Conservation (phyloP, 1,140 invertebrate species). For the Aphaenogaster rudis region DNA sequence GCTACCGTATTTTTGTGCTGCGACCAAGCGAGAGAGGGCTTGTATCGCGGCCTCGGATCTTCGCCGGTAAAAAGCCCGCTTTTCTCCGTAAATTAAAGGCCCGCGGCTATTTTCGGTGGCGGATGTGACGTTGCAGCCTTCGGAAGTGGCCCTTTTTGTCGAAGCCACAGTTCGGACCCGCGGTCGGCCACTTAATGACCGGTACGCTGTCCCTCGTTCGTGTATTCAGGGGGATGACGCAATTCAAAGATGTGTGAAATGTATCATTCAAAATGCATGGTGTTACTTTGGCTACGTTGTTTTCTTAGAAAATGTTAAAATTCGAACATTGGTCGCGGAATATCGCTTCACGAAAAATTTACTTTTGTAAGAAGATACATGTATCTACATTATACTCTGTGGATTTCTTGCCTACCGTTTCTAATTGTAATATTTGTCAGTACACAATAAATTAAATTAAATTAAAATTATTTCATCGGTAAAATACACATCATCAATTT, state of each 20-base stretch:
- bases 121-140: constrained; percentile 79
- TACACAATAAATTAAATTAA: no score
- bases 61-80: constrained; percentile 72
- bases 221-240: constrained; percentile 47
- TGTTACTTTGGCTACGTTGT: not conserved
- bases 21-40: constrained; percentile 32
- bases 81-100: constrained; percentile 79
- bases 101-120: constrained; percentile 75
- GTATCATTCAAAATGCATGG: not conserved
- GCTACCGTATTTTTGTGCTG: constrained; percentile 32
- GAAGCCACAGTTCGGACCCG: constrained; percentile 59
- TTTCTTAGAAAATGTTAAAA: not conserved
- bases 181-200: constrained; percentile 66
- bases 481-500: not conserved
- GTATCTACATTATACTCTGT: not conserved
- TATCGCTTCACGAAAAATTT: not conserved
- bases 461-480: not conserved
- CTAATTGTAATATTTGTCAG: no score
- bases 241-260: constrained; percentile 25
- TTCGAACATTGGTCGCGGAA: not conserved
- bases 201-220: constrained; percentile 52
- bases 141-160: constrained; percentile 78
- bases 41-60: constrained; percentile 72
- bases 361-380: not conserved
- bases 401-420: no score